phyloP scores from a whole-genome alignment of 2,113 vertebrate genomes.

The Murina feae region DNA sequence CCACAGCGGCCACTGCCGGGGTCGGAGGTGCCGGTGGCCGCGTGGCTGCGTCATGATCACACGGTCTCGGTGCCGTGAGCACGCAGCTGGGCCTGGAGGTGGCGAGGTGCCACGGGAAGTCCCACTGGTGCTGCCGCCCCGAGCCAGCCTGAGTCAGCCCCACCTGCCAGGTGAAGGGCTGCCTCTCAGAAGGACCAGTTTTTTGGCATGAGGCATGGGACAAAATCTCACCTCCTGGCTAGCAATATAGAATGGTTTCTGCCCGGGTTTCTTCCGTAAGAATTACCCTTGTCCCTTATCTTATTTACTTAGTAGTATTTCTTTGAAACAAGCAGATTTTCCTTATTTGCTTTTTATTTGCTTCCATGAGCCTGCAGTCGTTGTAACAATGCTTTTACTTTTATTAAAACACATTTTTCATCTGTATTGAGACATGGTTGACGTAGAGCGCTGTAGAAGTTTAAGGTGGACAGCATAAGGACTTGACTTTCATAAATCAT shows the following conservation, averaged over 20 bases:
- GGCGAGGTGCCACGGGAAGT: not conserved
- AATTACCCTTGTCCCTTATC: not conserved
- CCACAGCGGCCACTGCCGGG: not conserved
- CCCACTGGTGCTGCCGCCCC: not conserved
- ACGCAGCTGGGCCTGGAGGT: not conserved
- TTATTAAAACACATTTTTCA: not conserved
- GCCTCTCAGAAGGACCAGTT: not conserved
- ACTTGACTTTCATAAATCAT: not conserved
- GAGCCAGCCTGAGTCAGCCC: not conserved
- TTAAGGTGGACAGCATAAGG: not conserved
- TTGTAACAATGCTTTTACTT: not conserved
- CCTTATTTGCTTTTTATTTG: not conserved
- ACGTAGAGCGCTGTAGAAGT: not conserved
- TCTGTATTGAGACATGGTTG: not conserved
- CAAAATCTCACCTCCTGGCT: not conserved
- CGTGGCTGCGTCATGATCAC: accelerated
- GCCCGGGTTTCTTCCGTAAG: not conserved
- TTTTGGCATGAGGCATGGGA: not conserved
- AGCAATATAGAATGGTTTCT: not conserved
- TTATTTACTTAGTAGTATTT: not conserved
- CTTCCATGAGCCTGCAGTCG: not conserved
- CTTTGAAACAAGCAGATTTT: not conserved
- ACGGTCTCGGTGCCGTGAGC: not conserved
- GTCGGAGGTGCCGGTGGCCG: not conserved
- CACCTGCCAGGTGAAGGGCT: not conserved